Base-by-base conservation (phyloP, 2,888 invertebrate species). In the Adelognathus sp. region DNA sequence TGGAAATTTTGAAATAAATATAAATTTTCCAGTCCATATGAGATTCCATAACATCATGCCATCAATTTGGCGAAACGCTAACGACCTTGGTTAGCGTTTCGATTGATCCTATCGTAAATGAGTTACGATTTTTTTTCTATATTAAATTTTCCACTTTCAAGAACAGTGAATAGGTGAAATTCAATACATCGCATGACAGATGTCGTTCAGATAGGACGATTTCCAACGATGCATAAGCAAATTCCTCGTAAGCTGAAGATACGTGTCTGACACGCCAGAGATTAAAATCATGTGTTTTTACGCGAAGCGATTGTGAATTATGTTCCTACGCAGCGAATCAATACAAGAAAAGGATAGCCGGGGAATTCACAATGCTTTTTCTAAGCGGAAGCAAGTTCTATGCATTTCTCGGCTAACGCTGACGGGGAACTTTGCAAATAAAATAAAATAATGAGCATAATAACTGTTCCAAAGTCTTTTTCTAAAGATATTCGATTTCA, bases 131-230 rank as follows among this genome's bases (percentile, higher is more conserved):
- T 41, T 27, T 24, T 54, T 39, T 9, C 54, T 52, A 18, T 11
- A n/a, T n/a, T n/a, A n/a, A n/a, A 16, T 9, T 52, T 18, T 14
- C 6, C 54, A 50, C 27, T 11, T 60, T 33, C 9, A 9, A 41
- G 24, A 39, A 58, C 36, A 36, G 58, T 16, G 50, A 16, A 39
- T 50, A 41, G 50, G 27, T 16, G 46, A 50, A 50, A 50, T 50
- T 29, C 7, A 16, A n/a, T 21, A 33, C 21, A 71, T 52, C 11
- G 50, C 63, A 63, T 58, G 70, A 63, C 54, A 18, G 58, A 70
- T 56, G 41, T 61, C 56, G 50, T 41, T 4, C 41, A 14, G 46
- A 64, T 66, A 56, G 31, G 52, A 18, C 71, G 52, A 60, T 60
- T 70, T 11, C 31, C 21, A 50, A 50, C n/a, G 21, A 3, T 5